phyloP scores from a whole-genome alignment of 2,888 invertebrate genomes.

The Hyalella azteca region DNA sequence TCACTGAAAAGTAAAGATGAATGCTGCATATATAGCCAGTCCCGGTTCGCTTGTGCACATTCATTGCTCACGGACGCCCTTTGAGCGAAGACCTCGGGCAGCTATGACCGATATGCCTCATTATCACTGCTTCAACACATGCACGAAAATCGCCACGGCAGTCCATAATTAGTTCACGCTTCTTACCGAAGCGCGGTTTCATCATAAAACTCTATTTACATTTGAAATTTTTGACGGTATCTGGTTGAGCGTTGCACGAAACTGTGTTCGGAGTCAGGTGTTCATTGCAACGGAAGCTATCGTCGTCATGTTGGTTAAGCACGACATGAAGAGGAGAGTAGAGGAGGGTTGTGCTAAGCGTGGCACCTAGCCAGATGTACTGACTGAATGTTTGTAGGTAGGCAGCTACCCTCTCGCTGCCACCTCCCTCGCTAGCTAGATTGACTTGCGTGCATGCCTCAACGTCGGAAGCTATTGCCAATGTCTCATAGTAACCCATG shows the following conservation, averaged over 20 bases:
- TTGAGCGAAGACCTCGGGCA: not conserved
- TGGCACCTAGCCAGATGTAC: slow-evolving; percentile 30
- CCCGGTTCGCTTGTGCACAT: no score
- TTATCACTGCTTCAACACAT: not conserved
- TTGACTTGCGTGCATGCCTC: not conserved
- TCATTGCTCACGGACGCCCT: not conserved
- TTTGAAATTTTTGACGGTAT: no score
- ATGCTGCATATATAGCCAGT: no score
- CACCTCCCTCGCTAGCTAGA: not conserved
- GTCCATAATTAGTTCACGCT: not conserved
- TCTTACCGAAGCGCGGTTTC: not conserved
- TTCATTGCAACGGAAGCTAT: not conserved
- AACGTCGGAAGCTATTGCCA: not conserved
- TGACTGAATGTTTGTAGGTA: slow-evolving; percentile 21
- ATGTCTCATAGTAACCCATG: not conserved
- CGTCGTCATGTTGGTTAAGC: slow-evolving; percentile 7
- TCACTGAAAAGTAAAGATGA: no score
- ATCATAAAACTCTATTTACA: no score
- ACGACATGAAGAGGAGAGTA: slow-evolving; percentile 3
- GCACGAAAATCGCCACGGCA: not conserved
- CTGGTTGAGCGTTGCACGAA: no score
- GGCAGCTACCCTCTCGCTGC: not conserved
- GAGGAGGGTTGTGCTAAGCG: slow-evolving; percentile 17
- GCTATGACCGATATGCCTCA: not conserved
- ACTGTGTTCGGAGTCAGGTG: not conserved